Base-by-base conservation (phyloP, 2,797 vertebrate species). In the Petrocephalus sullivani region DNA sequence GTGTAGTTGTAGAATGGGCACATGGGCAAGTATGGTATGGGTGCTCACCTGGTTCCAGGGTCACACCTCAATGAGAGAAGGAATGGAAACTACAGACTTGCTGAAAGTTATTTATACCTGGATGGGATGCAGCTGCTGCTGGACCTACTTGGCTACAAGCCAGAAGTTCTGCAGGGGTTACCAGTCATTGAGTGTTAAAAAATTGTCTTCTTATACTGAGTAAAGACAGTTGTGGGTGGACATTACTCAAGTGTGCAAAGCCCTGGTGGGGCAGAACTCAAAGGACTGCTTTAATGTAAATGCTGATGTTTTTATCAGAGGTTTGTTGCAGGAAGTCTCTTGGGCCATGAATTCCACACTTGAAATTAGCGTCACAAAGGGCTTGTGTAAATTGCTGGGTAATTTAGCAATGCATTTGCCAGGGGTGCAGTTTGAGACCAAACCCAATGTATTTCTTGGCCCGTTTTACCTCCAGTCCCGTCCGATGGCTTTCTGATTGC, bases 371-470 rank as follows among this genome's bases (percentile, higher is more conserved):
- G n/a, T 41, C 37, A 87, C 6, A 57, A 54, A 75, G 19, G 41
- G 19, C 46, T 78, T 46, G 37, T 41, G 71, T 78, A 78, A 78
- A 78, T 78, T 78, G 16, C 33, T 7, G 71, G 71, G 71, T 78
- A 78, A 78, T 54, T 84, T 84, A 84, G 81, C 49, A 28, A 12
- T 84, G 21, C 87, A 78, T 54, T 81, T 82, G 75, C 28, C 54
- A 57, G 33, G 19, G 53, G 54, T 46, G 33, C 6, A 41, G 19
- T 16, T 0, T 3, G 16, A 56, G 41, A n/a, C 19, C 41, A 53
- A 41, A 61, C 57, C 87, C 60, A 0, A 57, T 57, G 58, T 33
- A 57, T 57, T 46, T 33, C 9, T 21, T 46, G 53, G 54, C 28
- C 23, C 51, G 16, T 58, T 28, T 46, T 67, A 84, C 58, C 49